A percentile compares a stretch with the other conserved stretches of the same genome.
Evolutionary conservation across 2,113 vertebrate genomes (phyloP).

Genomic region (Muntiacus muntjak): DNA sequence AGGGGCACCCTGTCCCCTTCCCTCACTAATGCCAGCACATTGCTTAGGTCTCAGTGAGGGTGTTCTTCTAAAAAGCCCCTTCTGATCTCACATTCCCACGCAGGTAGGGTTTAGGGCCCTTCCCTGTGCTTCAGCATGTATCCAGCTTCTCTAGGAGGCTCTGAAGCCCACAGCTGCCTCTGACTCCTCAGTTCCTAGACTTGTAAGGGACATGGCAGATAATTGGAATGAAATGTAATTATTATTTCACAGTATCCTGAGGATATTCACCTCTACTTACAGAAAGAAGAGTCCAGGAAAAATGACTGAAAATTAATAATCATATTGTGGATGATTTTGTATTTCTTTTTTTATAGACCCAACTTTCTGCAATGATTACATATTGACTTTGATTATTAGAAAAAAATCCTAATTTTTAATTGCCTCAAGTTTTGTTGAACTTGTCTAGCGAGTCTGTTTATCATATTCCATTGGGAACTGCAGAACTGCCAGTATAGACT

Average conservation of each 20-base stretch:
- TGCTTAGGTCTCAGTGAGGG: not conserved
- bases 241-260: not conserved
- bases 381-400: not conserved
- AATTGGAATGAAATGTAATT: not conserved
- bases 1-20: not conserved
- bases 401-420: conserved; percentile 16
- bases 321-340: not conserved
- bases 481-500: not conserved
- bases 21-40: not conserved
- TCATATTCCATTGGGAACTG: not conserved
- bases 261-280: not conserved
- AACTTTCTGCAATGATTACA: not conserved
- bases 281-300: not conserved
- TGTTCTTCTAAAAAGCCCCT: not conserved
- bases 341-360: not conserved
- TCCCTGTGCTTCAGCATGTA: not conserved
- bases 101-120: not conserved
- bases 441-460: not conserved
- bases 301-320: not conserved
- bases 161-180: not conserved
- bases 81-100: not conserved
- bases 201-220: not conserved
- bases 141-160: not conserved
- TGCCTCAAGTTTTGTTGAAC: not conserved
- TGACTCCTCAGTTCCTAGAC: not conserved